These are phyloP conservation scores for Diarsia dahlii DNA, from an alignment of 2,888 invertebrate species.

Conservation along the genomic window DNA sequence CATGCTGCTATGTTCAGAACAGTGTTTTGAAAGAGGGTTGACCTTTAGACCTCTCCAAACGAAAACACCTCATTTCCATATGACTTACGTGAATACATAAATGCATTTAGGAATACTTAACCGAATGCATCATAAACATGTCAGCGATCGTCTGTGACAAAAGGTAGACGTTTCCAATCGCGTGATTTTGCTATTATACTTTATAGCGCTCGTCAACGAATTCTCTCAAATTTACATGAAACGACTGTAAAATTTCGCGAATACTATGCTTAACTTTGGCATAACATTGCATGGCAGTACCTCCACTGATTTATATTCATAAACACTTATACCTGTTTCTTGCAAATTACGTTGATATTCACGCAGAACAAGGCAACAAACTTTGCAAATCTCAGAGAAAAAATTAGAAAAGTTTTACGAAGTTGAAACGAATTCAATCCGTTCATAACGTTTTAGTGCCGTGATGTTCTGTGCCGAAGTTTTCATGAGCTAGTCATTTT, in stretches of 20 bases:
- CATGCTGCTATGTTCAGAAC: not conserved
- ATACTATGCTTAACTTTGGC: slow-evolving; percentile 67
- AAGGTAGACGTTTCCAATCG: slow-evolving; percentile 74
- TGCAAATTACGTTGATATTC: slow-evolving; percentile 53
- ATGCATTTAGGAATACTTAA: slow-evolving; percentile 27
- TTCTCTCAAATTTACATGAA: slow-evolving; percentile 78
- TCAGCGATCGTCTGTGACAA: slow-evolving; percentile 43
- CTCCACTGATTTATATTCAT: slow-evolving; percentile 64
- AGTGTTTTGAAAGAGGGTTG: not conserved
- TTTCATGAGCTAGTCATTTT: slow-evolving; percentile 64
- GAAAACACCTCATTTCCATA: not conserved
- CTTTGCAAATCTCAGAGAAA: slow-evolving; percentile 56
- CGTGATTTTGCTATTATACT: slow-evolving; percentile 71
- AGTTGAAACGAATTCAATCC: slow-evolving; percentile 61
- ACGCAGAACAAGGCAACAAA: slow-evolving; percentile 47
- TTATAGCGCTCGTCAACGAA: slow-evolving; percentile 69
- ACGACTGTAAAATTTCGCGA: slow-evolving; percentile 75
- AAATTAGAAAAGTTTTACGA: slow-evolving; percentile 64
- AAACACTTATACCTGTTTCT: slow-evolving; percentile 61
- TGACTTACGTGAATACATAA: not conserved
- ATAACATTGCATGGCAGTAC: slow-evolving; percentile 71
- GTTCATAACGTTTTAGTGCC: slow-evolving; percentile 61
- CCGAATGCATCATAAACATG: slow-evolving; percentile 46
- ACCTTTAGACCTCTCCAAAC: not conserved
- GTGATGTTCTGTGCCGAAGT: slow-evolving; percentile 59